phyloP scores from a whole-genome alignment of 2,888 invertebrate genomes.

The Sminthurinus aureus region DNA sequence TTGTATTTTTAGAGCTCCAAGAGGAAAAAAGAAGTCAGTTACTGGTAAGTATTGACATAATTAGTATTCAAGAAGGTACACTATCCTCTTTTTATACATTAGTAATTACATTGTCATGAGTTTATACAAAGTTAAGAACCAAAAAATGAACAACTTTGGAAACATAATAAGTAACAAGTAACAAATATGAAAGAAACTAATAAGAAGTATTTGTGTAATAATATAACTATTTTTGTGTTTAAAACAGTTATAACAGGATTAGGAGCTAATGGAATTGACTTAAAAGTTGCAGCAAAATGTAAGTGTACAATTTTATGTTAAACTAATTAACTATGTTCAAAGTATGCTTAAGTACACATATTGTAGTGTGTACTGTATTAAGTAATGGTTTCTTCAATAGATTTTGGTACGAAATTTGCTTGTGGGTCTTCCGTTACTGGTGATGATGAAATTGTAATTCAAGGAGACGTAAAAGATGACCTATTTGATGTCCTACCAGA shows the following conservation, averaged over 20 bases:
- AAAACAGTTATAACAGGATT: conserved; percentile 96
- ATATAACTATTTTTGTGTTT: too few relatives aligned
- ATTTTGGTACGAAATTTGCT: conserved; percentile 94
- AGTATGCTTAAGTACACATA: background rate
- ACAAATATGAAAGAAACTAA: too few relatives aligned
- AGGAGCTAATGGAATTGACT: conserved; percentile 91
- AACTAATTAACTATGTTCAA: too few relatives aligned
- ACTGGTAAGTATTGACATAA: conserved; percentile 66
- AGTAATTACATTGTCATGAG: too few relatives aligned
- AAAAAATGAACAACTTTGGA: too few relatives aligned
- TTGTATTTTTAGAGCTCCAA: conserved; percentile 84
- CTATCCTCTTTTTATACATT: too few relatives aligned
- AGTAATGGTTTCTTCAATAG: too few relatives aligned
- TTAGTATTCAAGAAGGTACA: too few relatives aligned
- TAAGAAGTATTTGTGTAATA: too few relatives aligned
- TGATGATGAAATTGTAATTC: conserved; percentile 99
- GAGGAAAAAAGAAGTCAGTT: conserved; percentile 98
- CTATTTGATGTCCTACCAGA: conserved; percentile 97
- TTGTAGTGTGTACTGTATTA: background rate
- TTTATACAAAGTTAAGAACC: too few relatives aligned
- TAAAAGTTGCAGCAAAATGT: conserved; percentile 97
- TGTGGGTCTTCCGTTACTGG: conserved; percentile 99
- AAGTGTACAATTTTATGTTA: too few relatives aligned
- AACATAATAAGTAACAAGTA: too few relatives aligned
- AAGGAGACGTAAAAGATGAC: conserved; percentile 99